Conservation (phyloP, 2,888 invertebrate species). For the Apamea monoglypha region DNA sequence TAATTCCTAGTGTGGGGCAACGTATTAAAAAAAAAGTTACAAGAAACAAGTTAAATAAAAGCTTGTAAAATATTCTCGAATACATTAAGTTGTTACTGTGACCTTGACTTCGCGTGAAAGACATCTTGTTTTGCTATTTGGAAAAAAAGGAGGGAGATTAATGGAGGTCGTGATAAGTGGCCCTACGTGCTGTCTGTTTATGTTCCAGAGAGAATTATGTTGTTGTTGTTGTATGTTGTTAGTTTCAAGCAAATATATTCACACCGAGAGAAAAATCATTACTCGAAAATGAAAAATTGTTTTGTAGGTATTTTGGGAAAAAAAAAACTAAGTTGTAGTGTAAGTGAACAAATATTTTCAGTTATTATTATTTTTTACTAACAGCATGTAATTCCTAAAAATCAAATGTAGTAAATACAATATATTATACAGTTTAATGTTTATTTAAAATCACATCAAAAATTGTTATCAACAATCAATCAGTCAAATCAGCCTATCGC, state of each 20-base stretch:
- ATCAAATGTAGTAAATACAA: not conserved
- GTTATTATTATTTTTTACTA: not conserved
- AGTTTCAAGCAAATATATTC: not conserved
- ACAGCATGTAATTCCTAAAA: not conserved
- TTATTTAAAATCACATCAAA: not conserved
- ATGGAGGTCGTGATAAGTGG: slow-evolving; percentile 23
- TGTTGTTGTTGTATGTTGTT: not conserved
- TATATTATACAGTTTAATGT: not conserved
- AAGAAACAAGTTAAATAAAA: not conserved
- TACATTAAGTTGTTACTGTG: slow-evolving; percentile 2
- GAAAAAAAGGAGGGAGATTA: slow-evolving; percentile 23
- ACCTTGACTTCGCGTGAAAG: slow-evolving; percentile 30
- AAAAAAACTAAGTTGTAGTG: too few relatives aligned
- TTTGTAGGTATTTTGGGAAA: not conserved
- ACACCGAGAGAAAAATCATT: not conserved
- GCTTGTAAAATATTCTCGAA: slow-evolving; percentile 9
- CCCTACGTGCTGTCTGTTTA: not conserved
- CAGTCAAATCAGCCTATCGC: too few relatives aligned
- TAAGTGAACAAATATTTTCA: not conserved
- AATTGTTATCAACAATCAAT: too few relatives aligned
- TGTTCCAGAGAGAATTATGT: not conserved
- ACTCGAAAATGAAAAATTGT: not conserved
- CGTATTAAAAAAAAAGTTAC: too few relatives aligned
- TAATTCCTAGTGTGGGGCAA: too few relatives aligned
- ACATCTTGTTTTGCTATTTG: slow-evolving; percentile 26